Evolutionary conservation across 2,797 vertebrate genomes (phyloP).

Genomic region (Sebastes steindachneri): DNA sequence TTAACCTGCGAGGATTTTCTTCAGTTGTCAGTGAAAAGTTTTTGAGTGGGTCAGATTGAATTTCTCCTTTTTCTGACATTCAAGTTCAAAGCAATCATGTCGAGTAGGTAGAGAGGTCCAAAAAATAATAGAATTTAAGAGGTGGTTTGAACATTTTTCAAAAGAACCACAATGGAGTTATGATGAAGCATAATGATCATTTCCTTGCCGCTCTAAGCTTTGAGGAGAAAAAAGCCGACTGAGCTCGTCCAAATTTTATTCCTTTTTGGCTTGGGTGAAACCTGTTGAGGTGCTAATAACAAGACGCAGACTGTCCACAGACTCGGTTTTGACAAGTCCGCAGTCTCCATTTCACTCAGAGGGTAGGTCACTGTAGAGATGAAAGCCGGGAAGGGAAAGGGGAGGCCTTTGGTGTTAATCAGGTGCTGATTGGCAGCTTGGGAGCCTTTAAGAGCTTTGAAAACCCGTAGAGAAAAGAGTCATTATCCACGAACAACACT

Average conservation of each 20-base stretch:
- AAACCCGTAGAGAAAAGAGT: slow-evolving; percentile 46
- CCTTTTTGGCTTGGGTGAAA: slow-evolving; percentile 52
- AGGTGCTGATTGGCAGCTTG: slow-evolving; percentile 73
- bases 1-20: slow-evolving; percentile 67
- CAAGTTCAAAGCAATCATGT: slow-evolving; percentile 59
- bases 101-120: slow-evolving; percentile 16
- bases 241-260: slow-evolving; percentile 42
- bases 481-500: slow-evolving; percentile 40
- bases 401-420: slow-evolving; percentile 72
- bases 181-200: slow-evolving; percentile 40
- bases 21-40: slow-evolving; percentile 52
- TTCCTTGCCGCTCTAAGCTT: slow-evolving; percentile 29
- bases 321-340: slow-evolving; percentile 64
- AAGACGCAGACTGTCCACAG: slow-evolving; percentile 62
- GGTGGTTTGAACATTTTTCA: slow-evolving; percentile 48
- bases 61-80: slow-evolving; percentile 60
- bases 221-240: slow-evolving; percentile 1
- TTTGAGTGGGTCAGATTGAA: slow-evolving; percentile 59
- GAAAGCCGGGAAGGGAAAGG: slow-evolving; percentile 58
- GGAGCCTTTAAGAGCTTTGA: slow-evolving; percentile 54
- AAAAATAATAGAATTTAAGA: slow-evolving; percentile 54
- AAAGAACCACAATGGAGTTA: slow-evolving; percentile 21
- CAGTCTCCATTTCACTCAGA: slow-evolving; percentile 64
- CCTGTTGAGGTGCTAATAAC: slow-evolving; percentile 68
- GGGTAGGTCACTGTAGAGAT: slow-evolving; percentile 56